Evolutionary conservation across 2,888 invertebrate genomes (phyloP).

Genomic region (Nephrotoma appendiculata): DNA sequence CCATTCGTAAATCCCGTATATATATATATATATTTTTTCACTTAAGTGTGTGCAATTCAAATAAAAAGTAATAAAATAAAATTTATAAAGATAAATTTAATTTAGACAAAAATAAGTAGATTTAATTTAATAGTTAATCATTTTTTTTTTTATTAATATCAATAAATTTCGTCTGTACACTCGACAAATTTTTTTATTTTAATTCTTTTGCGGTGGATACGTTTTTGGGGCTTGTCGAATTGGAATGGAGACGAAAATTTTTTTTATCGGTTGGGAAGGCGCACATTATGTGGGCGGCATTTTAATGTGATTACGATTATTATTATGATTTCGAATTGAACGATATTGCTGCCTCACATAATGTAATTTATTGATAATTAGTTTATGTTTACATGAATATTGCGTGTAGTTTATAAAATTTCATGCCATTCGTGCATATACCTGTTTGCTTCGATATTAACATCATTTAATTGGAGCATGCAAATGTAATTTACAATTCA

Average conservation of each 20-base stretch:
- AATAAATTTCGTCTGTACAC: background rate
- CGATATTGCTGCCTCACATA: background rate
- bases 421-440: too few species aligned
- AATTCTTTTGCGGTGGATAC: background rate
- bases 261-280: background rate
- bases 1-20: background rate
- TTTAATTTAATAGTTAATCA: background rate
- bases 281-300: background rate
- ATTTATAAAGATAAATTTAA: background rate
- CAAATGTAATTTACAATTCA: too few species aligned
- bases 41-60: background rate
- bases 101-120: background rate
- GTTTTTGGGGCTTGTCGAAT: background rate
- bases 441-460: too few species aligned
- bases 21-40: background rate
- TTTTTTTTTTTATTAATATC: background rate
- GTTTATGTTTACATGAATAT: background rate
- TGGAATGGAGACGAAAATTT: background rate
- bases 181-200: background rate
- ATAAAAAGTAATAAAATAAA: background rate
- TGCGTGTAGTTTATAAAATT: too few species aligned
- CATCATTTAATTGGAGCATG: too few species aligned
- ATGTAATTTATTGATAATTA: background rate
- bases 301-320: background rate
- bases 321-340: background rate